These are phyloP conservation scores for Cerceris rybyensis DNA, from an alignment of 2,888 invertebrate genomes.

Conservation along the genomic window DNA sequence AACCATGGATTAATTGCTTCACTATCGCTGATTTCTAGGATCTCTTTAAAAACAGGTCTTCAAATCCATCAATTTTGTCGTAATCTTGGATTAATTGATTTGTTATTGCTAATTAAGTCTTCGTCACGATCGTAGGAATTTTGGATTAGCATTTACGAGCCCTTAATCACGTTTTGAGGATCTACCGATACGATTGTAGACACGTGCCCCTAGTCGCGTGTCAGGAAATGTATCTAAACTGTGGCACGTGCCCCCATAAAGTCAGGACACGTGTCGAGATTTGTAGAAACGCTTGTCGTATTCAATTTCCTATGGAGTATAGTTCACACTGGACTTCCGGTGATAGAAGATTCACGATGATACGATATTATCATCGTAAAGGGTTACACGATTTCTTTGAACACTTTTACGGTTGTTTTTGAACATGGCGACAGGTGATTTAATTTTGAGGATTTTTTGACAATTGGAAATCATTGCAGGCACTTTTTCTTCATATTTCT, in stretches of 20 bases:
- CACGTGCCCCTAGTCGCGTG: constrained; percentile 63
- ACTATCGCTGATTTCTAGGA: too few species aligned
- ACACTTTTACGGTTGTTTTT: too few species aligned
- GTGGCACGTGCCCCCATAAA: constrained; percentile 70
- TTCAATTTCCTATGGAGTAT: not conserved
- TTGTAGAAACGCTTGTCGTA: constrained; percentile 56
- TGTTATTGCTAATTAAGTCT: not conserved
- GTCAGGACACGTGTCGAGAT: constrained; percentile 69
- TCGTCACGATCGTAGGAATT: constrained; percentile 28
- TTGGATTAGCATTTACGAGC: constrained; percentile 13
- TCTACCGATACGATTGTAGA: constrained; percentile 51
- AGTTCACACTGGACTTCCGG: not conserved
- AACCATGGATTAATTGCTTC: too few species aligned
- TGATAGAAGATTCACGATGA: not conserved
- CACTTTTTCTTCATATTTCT: too few species aligned
- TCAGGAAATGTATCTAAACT: constrained; percentile 72
- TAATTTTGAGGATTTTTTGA: too few species aligned
- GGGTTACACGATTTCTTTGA: too few species aligned
- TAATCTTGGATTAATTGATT: not conserved
- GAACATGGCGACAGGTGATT: too few species aligned
- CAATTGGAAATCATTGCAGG: too few species aligned
- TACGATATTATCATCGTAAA: not conserved
- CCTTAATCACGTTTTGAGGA: constrained; percentile 54
- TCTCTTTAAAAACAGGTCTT: too few species aligned
- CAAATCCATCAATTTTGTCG: not conserved